phyloP scores from a whole-genome alignment of 2,113 vertebrate species.

The Narcine bancroftii region DNA sequence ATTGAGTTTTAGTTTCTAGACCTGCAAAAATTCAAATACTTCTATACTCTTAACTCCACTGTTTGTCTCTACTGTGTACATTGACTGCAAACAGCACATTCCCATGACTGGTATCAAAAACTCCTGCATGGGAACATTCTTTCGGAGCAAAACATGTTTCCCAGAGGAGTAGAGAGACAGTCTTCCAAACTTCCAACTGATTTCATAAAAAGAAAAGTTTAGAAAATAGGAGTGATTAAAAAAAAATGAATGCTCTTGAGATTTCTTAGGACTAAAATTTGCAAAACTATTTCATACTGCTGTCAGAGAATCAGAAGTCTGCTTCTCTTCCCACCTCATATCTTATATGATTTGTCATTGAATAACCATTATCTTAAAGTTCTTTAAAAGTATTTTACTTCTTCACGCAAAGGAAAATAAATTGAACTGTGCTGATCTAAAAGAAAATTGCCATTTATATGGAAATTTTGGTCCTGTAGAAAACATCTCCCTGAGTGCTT shows the following conservation, averaged over 20 bases:
- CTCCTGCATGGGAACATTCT: constrained; percentile 38
- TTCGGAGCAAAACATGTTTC: constrained; percentile 19
- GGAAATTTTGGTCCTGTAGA: neutral
- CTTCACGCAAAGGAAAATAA: neutral
- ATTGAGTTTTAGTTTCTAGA: neutral
- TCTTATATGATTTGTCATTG: neutral
- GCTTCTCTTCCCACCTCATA: neutral
- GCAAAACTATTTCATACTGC: neutral
- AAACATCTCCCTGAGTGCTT: neutral
- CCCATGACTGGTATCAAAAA: constrained; percentile 36
- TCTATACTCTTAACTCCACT: neutral
- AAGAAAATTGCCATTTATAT: neutral
- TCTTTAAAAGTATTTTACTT: neutral
- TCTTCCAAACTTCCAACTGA: constrained; percentile 18
- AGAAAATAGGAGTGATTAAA: neutral
- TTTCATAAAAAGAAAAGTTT: neutral
- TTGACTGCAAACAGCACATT: neutral
- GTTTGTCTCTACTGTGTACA: neutral
- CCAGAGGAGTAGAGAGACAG: constrained; percentile 23
- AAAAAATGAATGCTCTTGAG: neutral
- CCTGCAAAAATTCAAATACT: neutral
- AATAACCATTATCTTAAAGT: neutral
- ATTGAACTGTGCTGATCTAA: neutral
- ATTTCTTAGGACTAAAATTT: neutral
- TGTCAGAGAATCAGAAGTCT: neutral